Conservation (phyloP, 2,113 vertebrate genomes). For the Hylia prasina region DNA sequence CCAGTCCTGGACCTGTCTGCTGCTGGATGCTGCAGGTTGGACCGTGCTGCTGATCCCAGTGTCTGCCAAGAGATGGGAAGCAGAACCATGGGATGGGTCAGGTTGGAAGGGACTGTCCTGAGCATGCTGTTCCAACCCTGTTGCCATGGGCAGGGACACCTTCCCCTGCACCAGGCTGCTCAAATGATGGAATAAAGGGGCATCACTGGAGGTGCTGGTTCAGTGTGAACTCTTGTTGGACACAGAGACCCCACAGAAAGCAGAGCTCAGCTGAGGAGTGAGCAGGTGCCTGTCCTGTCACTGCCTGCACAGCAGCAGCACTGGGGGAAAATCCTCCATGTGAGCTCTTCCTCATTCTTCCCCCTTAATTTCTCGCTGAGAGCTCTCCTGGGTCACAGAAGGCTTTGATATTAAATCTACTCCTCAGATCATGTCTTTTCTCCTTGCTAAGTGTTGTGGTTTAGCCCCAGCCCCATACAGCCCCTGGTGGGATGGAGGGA, state of each 20-base stretch:
- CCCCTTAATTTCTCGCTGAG: neutral
- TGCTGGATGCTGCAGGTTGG: accelerated
- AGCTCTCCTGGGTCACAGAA: neutral
- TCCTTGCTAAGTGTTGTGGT: neutral
- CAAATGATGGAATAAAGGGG: neutral
- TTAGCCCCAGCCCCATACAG: neutral
- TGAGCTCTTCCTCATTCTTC: neutral
- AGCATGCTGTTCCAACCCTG: neutral
- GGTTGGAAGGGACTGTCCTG: neutral
- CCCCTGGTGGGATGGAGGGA: neutral
- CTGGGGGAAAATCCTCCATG: accelerated
- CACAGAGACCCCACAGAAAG: neutral
- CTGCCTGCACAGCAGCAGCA: accelerated
- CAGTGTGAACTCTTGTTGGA: accelerated
- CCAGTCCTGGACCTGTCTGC: neutral
- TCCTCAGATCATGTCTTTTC: neutral
- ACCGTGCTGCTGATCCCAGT: neutral
- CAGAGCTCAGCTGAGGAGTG: neutral
- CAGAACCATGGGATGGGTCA: neutral
- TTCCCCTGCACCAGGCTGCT: neutral
- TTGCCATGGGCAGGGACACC: neutral
- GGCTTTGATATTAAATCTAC: neutral
- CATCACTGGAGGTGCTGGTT: neutral
- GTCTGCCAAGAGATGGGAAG: neutral
- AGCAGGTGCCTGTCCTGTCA: neutral